Conservation (phyloP, 2,797 vertebrate species). For the Cichlasoma orientale region DNA sequence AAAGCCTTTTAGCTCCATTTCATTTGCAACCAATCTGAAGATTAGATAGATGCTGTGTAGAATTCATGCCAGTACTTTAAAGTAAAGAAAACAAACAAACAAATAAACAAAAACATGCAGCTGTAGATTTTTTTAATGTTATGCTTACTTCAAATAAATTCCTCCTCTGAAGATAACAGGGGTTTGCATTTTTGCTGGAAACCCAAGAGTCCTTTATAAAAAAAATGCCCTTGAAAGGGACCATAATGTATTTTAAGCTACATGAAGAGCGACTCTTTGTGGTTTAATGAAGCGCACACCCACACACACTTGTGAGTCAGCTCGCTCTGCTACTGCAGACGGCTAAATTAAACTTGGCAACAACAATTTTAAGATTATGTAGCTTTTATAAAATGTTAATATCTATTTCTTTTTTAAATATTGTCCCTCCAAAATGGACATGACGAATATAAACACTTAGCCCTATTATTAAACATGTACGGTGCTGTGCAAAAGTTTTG, state of each 20-base stretch:
- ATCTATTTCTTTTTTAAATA: neutral
- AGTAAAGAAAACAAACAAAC: neutral
- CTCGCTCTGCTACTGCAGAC: slow-evolving; percentile 23
- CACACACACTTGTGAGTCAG: slow-evolving; percentile 33
- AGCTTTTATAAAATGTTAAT: neutral
- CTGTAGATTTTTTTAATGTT: slow-evolving; percentile 37
- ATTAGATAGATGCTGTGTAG: slow-evolving; percentile 18
- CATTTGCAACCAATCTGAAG: slow-evolving; percentile 19
- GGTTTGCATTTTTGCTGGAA: slow-evolving; percentile 30
- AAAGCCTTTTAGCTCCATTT: neutral
- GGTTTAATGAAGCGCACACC: slow-evolving; percentile 34
- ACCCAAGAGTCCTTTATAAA: slow-evolving; percentile 20
- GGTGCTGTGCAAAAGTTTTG: neutral
- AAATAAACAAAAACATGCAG: neutral
- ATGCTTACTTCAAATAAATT: slow-evolving; percentile 38
- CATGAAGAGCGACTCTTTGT: slow-evolving; percentile 33
- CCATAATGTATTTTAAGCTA: slow-evolving; percentile 26
- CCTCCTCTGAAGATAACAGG: slow-evolving; percentile 16
- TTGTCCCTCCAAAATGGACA: neutral
- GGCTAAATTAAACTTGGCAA: slow-evolving; percentile 21
- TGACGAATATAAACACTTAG: neutral
- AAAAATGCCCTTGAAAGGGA: slow-evolving; percentile 42
- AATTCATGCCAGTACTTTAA: slow-evolving; percentile 26
- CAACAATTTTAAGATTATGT: slow-evolving; percentile 10
- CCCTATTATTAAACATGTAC: too few relatives aligned